These are phyloP conservation scores for Rhabdomys dilectus DNA, from an alignment of 2,113 vertebrate species.

Conservation along the genomic window DNA sequence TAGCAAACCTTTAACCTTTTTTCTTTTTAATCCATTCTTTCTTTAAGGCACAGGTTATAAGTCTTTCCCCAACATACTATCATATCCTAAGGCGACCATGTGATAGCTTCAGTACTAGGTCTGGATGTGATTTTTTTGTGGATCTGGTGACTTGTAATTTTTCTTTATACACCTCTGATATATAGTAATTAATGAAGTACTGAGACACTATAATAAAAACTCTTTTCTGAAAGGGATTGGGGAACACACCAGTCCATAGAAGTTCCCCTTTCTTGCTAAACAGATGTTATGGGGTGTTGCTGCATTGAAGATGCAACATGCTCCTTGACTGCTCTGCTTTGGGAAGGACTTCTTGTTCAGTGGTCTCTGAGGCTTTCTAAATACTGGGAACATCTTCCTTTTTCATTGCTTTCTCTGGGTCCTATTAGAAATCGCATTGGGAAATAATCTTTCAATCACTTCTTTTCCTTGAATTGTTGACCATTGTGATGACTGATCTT, in stretches of 20 bases:
- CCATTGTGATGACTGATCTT: neutral
- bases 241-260: neutral
- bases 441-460: neutral
- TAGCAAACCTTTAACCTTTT: neutral
- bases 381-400: neutral
- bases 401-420: neutral
- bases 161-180: neutral
- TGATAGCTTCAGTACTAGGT: neutral
- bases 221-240: neutral
- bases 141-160: neutral
- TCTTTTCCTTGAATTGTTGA: neutral
- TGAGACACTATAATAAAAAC: neutral
- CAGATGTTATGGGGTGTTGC: neutral
- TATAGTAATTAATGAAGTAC: neutral
- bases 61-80: neutral
- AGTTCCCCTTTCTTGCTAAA: neutral
- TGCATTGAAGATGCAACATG: neutral
- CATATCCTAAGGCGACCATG: neutral
- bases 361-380: neutral
- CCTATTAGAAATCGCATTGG: neutral
- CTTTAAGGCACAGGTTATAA: neutral
- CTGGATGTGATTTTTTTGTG: neutral
- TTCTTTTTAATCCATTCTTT: neutral
- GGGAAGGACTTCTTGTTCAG: neutral
- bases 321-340: neutral